A percentile compares a stretch with the other conserved stretches of the same genome.
Conservation (phyloP, 37 sponge, comb jelly and placozoan genomes). For the Halichondria panicea region DNA sequence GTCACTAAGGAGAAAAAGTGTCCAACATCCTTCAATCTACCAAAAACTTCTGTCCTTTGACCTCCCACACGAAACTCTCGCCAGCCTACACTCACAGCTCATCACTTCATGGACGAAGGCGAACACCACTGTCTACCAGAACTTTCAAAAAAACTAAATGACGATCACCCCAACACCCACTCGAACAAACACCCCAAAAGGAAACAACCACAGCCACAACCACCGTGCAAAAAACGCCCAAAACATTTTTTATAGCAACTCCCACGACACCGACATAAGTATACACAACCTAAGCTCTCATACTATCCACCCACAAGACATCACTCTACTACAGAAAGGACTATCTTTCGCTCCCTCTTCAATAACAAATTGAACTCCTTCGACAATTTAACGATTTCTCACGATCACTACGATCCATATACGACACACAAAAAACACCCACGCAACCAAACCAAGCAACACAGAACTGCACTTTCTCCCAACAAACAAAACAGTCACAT, state of each 20-base stretch:
- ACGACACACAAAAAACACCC: not conserved
- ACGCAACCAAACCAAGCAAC: not conserved
- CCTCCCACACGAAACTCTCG: too few species aligned
- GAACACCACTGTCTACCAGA: too few species aligned
- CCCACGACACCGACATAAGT: not conserved
- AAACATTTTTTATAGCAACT: constrained; percentile 14
- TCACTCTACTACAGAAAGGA: not conserved
- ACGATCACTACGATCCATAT: not conserved
- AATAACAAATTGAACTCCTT: not conserved
- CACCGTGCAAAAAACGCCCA: too few species aligned
- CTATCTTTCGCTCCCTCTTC: constrained; percentile 4
- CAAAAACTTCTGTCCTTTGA: too few species aligned
- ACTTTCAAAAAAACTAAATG: too few species aligned
- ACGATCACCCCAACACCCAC: too few species aligned
- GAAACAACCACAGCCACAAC: too few species aligned
- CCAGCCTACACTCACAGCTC: too few species aligned
- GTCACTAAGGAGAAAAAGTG: too few species aligned
- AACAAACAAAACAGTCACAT: not conserved
- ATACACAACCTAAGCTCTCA: constrained; percentile 12
- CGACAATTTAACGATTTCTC: not conserved
- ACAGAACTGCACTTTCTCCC: constrained; percentile 1
- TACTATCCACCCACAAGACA: not conserved
- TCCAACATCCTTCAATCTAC: too few species aligned
- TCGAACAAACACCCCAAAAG: too few species aligned
- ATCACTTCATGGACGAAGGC: too few species aligned